A percentile compares a stretch with the other conserved stretches of the same genome.
phyloP scores from a whole-genome alignment of 2,113 vertebrate genomes.

The Myodes glareolus region DNA sequence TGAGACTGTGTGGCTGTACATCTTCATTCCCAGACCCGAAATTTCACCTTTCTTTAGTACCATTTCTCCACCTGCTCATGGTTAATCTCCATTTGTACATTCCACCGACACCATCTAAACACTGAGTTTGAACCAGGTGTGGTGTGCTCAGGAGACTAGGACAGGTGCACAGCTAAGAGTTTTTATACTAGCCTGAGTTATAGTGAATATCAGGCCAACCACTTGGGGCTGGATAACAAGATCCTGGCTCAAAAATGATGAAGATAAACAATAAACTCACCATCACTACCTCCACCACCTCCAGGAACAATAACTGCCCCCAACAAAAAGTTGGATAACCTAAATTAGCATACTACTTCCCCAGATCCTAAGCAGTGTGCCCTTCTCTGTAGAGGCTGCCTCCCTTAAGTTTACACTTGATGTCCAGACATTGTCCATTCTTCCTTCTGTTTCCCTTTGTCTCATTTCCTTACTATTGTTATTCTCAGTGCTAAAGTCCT shows the following conservation, averaged over 20 bases:
- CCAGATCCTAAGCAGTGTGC: constrained; percentile 18
- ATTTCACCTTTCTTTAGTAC: not conserved
- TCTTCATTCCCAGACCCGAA: constrained; percentile 10
- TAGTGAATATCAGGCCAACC: not conserved
- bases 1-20: not conserved
- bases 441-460: constrained; percentile 25
- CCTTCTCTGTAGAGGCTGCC: not conserved
- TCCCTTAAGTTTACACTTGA: constrained; percentile 1
- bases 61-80: not conserved
- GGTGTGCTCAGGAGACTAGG: not conserved
- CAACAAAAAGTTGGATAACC: not conserved
- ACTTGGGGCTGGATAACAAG: not conserved
- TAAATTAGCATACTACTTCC: not conserved
- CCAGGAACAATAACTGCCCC: not conserved
- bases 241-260: not conserved
- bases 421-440: not conserved
- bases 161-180: not conserved
- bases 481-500: not conserved
- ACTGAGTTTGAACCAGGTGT: not conserved
- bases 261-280: not conserved
- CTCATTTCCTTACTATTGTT: constrained; percentile 30
- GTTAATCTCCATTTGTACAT: constrained; percentile 8
- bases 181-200: not conserved
- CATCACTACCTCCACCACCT: too few relatives aligned
- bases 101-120: constrained; percentile 15